Conservation (phyloP, 2,113 vertebrate genomes). For the Plecturocebus donacophilus region DNA sequence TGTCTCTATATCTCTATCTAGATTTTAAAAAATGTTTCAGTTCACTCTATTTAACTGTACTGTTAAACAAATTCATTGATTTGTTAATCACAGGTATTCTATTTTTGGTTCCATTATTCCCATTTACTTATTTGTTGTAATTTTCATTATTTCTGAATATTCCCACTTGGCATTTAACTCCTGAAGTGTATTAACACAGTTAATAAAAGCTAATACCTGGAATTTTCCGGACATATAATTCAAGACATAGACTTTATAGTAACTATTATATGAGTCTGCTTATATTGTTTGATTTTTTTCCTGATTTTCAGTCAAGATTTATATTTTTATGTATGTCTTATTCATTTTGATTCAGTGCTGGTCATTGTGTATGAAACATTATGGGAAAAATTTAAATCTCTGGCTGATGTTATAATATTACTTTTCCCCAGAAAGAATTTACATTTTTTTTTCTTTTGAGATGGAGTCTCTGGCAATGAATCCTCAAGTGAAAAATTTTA, state of each 20-base stretch:
- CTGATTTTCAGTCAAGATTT: conserved; percentile 1
- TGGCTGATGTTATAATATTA: neutral
- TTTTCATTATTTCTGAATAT: neutral
- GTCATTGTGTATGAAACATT: neutral
- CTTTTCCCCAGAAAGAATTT: neutral
- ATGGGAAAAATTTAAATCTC: neutral
- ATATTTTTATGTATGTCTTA: neutral
- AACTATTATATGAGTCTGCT: neutral
- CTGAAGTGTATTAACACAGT: neutral
- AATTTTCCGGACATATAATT: neutral
- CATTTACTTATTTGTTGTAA: neutral
- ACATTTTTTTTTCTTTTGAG: neutral
- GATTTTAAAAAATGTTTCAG: neutral
- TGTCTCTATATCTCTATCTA: neutral
- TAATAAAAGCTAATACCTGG: neutral
- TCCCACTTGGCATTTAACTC: neutral
- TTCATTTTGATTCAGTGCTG: neutral
- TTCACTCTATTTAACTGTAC: neutral
- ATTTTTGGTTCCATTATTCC: neutral
- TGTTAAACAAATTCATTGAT: neutral
- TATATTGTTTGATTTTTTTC: neutral
- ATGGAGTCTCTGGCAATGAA: neutral
- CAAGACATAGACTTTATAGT: neutral
- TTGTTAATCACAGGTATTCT: neutral
- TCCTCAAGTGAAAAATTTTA: neutral